Base-by-base conservation (phyloP, 2,888 invertebrate genomes). In the Smittia sp. region DNA sequence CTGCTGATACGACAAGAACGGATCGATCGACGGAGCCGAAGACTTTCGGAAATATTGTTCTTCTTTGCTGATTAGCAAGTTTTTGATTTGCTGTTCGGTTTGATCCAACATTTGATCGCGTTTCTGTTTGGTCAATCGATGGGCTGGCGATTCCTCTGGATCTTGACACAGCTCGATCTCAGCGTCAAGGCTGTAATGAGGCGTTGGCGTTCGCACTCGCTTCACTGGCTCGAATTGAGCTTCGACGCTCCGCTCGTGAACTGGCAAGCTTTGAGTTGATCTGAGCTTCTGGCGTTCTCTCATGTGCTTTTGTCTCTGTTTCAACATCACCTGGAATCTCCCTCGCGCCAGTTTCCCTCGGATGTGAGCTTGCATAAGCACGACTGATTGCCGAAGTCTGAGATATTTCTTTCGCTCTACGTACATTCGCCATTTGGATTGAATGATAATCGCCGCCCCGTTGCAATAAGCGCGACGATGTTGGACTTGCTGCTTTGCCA, bases 361-460 rank as follows among this genome's bases (percentile, higher is more conserved):
- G 7, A 89, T 87, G 76, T 86, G 86, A 0, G 93, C 89, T 80
- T 95, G 94, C 79, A 95, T 87, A 18, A 82, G 79, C 2, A 90
- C 79, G 15, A 89, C 80, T 4, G 87, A 86, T 7, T 80, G 79
- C 63, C 86, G 85, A 7, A 94, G 81, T 74, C 87, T 87, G 75
- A 85, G 82, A 80, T 87, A 90, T 88, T 90, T 90, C 68, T 85
- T 84, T 1, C 90, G 85, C 27, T 86, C 86, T 74, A 85, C 86
- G 77, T 88, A 88, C 24, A 90, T 89, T 74, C 92, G 86, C 90
- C 92, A 95, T 79, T 86, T 86, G 66, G 90, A 86, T 80, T 97
- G 96, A 73, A 97, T 89, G 70, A 87, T 87, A 13, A 86, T 78
- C 0, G 86, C 89, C 0, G 89, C 88, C 79, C 80, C 78, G 25